phyloP scores from a whole-genome alignment of 2,888 invertebrate genomes.

The Drosophila infuscata region DNA sequence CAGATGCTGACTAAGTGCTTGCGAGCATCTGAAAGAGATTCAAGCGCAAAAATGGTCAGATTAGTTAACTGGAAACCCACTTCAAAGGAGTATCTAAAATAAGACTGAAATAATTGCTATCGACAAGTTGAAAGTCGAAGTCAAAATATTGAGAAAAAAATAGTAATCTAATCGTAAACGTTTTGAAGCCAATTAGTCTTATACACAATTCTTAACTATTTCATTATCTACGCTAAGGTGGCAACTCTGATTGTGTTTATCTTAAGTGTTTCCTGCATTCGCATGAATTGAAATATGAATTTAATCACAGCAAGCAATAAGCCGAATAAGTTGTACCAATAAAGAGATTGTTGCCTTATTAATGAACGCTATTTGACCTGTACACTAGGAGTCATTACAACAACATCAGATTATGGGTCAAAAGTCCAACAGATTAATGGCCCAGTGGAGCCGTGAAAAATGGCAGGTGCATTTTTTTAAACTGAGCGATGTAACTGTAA shows the following conservation, averaged over 20 bases:
- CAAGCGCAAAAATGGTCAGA: background rate
- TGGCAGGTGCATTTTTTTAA: too few species aligned
- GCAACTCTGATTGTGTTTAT: background rate
- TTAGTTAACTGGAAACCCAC: background rate
- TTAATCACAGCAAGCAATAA: background rate
- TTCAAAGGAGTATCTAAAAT: background rate
- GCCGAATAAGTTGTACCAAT: background rate
- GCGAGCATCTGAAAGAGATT: conserved; percentile 24
- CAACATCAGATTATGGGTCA: background rate
- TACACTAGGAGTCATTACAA: background rate
- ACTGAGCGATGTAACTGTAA: too few species aligned
- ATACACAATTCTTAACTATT: too few species aligned
- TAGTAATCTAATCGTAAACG: background rate
- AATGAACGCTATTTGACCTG: background rate
- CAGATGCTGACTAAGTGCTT: conserved; percentile 12
- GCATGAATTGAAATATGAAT: too few species aligned
- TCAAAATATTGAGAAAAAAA: background rate
- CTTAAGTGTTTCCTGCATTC: background rate
- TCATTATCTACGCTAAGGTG: background rate
- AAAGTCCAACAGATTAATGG: too few species aligned
- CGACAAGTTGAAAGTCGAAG: background rate
- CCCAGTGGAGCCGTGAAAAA: too few species aligned
- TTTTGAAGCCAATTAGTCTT: background rate
- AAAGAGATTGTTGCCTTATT: background rate
- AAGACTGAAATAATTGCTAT: background rate